phyloP scores from a whole-genome alignment of 2,888 invertebrate species.

The Anorthoa munda region DNA sequence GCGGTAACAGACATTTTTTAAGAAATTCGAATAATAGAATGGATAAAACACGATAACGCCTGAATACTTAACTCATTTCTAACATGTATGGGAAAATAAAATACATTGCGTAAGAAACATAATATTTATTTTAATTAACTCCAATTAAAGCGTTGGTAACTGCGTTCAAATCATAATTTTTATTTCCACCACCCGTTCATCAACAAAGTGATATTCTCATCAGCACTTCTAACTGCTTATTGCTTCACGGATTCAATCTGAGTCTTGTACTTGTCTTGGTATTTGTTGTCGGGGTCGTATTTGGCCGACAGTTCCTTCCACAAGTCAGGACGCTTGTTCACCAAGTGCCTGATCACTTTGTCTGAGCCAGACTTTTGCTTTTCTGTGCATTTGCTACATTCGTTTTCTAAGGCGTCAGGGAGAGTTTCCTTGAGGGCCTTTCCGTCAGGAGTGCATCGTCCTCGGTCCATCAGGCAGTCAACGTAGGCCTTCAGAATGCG shows the following conservation, averaged over 20 bases:
- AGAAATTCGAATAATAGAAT: too few species aligned
- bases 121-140: slow-evolving; percentile 46
- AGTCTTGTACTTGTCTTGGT: slow-evolving; percentile 92
- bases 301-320: slow-evolving; percentile 93
- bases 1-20: too few species aligned
- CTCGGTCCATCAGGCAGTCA: slow-evolving; percentile 92
- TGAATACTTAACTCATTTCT: background rate
- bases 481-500: slow-evolving; percentile 93
- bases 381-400: slow-evolving; percentile 93
- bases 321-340: slow-evolving; percentile 92
- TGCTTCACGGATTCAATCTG: slow-evolving; percentile 79
- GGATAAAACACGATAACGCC: background rate
- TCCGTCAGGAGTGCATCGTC: slow-evolving; percentile 93
- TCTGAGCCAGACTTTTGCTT: slow-evolving; percentile 90
- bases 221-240: slow-evolving; percentile 16
- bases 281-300: slow-evolving; percentile 93
- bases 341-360: slow-evolving; percentile 92
- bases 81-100: background rate
- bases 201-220: slow-evolving; percentile 8
- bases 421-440: slow-evolving; percentile 91
- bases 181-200: slow-evolving; percentile 48
- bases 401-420: slow-evolving; percentile 93
- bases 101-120: slow-evolving; percentile 22
- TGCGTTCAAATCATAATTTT: slow-evolving; percentile 46
- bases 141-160: slow-evolving; percentile 60